Evolutionary conservation across 2,888 invertebrate genomes (phyloP).

Genomic region (Odontocerum albicorne): DNA sequence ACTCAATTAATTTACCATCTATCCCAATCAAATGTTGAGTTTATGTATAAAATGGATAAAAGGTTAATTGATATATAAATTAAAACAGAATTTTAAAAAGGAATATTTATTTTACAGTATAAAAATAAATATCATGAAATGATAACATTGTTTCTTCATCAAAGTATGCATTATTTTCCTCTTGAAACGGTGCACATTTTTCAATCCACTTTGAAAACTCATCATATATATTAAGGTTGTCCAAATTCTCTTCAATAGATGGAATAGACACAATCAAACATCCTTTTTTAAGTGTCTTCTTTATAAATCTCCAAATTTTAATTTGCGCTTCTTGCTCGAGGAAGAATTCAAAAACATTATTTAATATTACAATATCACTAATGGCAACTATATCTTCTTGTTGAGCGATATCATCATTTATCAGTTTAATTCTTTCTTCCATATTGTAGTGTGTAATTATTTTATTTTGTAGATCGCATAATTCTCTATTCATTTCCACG

Average conservation of each 20-base stretch:
- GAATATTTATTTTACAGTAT: slow-evolving; percentile 53
- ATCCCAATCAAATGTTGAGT: too few species aligned
- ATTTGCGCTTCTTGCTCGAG: slow-evolving; percentile 59
- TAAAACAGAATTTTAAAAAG: too few species aligned
- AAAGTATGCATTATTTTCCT: slow-evolving; percentile 52
- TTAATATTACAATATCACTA: slow-evolving; percentile 62
- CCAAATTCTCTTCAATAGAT: slow-evolving; percentile 57
- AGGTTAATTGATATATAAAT: too few species aligned
- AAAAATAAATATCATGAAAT: slow-evolving; percentile 47
- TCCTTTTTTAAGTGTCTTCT: slow-evolving; percentile 56
- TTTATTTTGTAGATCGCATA: slow-evolving; percentile 62
- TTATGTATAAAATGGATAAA: too few species aligned
- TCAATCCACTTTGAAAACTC: slow-evolving; percentile 54
- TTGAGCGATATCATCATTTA: slow-evolving; percentile 61
- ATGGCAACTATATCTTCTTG: slow-evolving; percentile 54
- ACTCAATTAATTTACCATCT: too few species aligned
- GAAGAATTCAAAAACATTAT: slow-evolving; percentile 74
- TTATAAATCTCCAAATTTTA: slow-evolving; percentile 63
- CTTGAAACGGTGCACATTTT: slow-evolving; percentile 48
- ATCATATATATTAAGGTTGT: slow-evolving; percentile 52
- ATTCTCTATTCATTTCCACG: slow-evolving; percentile 69
- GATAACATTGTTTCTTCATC: slow-evolving; percentile 45
- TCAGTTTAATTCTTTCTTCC: slow-evolving; percentile 56
- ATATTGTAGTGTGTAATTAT: slow-evolving; percentile 58
- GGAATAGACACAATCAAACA: slow-evolving; percentile 62